Evolutionary conservation across 2,888 invertebrate genomes (phyloP), one percentile per base, ranked within the genome.

Genomic region (Erannis defoliaria): DNA sequence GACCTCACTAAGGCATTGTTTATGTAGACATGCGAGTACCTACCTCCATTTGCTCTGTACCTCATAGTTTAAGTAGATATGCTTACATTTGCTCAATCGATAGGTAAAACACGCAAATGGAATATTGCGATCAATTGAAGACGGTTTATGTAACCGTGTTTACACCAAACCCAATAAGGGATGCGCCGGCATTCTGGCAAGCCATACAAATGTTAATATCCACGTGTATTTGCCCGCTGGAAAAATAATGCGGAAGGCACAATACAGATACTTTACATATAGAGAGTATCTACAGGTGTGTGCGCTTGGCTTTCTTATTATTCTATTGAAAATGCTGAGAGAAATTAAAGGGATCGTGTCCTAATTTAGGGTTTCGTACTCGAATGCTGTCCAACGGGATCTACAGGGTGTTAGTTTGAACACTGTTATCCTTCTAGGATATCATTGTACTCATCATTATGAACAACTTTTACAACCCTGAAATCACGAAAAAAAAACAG

Each of bases 131-230:
- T 65, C 63, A 66, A 65, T 65, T 61, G 57, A 56, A 66, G 63
- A 62, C 66, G 55, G 50, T 43, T 55, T 67, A 64, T 64, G 60
- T 70, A 67, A 67, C 53, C 38, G 31, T 64, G 62, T 70, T 60
- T 68, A 70, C 60, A 61, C 38, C 60, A 61, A n/a, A 61, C 64
- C 59, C 62, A 66, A 67, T 70, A 63, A 65, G 46, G 50, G 49
- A 68, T 64, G 60, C 60, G 48, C 50, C 55, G 49, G 48, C 57
- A 45, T 63, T 55, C 55, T 48, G 55, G 58, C 46, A 68, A 70
- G 67, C 70, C 70, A 70, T 66, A 70, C 61, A 66, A 70, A 67
- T 70, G 66, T 53, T 55, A 60, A 60, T 57, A 55, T 48, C 29
- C 33, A 40, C 46, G 49, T 12, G 21, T 58, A 46, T 58, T 33